A percentile compares a stretch with the other conserved stretches of the same genome.
phyloP scores from a whole-genome alignment of 2,113 vertebrate genomes.

The Cinclus mexicanus region DNA sequence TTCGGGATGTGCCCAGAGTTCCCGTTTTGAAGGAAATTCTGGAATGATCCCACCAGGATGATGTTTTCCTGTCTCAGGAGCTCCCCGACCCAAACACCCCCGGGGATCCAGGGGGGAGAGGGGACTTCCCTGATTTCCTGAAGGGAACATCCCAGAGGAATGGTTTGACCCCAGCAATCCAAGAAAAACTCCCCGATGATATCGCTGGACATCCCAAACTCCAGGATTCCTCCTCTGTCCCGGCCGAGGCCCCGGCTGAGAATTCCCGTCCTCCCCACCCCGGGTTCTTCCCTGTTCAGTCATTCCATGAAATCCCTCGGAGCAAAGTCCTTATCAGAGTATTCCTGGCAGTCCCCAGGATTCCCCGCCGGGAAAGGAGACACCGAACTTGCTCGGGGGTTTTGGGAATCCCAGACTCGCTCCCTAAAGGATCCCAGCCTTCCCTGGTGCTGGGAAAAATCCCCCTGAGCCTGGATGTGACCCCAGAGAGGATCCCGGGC shows the following conservation, averaged over 20 bases:
- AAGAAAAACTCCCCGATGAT: neutral
- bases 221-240: neutral
- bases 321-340: neutral
- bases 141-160: neutral
- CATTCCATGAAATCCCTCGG: neutral
- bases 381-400: neutral
- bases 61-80: neutral
- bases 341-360: neutral
- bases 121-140: neutral
- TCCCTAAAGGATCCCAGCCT: neutral
- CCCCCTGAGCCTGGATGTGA: neutral
- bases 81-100: neutral
- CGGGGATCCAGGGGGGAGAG: neutral
- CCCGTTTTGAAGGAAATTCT: rapidly evolving
- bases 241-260: neutral
- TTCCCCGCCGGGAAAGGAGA: neutral
- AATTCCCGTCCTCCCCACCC: neutral
- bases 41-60: neutral
- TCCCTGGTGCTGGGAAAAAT: neutral
- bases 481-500: neutral
- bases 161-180: neutral
- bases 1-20: rapidly evolving
- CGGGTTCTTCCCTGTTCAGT: neutral
- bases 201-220: neutral
- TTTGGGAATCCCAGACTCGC: neutral